Evolutionary conservation across 2,797 vertebrate species (phyloP).

Genomic region (Rachycentron canadum): DNA sequence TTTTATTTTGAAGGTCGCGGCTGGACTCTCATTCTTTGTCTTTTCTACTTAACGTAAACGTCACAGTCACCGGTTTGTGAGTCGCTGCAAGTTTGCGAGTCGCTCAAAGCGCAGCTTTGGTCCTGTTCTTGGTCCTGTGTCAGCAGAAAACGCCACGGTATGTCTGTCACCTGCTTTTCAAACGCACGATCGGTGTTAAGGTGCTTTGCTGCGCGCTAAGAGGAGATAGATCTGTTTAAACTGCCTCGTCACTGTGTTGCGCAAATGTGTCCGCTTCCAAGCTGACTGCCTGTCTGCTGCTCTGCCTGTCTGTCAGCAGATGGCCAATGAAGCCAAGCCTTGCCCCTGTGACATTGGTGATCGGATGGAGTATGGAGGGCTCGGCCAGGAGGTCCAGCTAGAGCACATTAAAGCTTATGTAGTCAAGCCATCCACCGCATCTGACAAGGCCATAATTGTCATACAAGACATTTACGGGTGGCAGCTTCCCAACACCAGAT

Average conservation of each 20-base stretch:
- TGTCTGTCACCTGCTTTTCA: not conserved
- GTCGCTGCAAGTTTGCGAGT: not conserved
- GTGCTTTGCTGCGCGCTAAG: too few relatives aligned
- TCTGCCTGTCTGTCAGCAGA: conserved; percentile 72
- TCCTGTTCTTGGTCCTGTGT: not conserved
- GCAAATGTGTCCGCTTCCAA: not conserved
- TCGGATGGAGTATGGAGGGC: conserved; percentile 86
- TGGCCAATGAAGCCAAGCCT: conserved; percentile 92
- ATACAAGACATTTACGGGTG: conserved; percentile 94
- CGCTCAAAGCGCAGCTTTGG: not conserved
- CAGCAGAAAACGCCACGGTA: not conserved
- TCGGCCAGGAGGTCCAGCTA: conserved; percentile 90
- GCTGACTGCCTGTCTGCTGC: not conserved
- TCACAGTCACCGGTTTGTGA: not conserved
- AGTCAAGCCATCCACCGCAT: conserved; percentile 81
- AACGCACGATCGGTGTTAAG: not conserved
- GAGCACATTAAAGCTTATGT: conserved; percentile 90
- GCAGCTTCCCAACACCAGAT: conserved; percentile 93
- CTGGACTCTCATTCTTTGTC: conserved; percentile 3
- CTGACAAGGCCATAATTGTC: conserved; percentile 91
- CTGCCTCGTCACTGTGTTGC: conserved; percentile 29
- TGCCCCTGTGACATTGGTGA: conserved; percentile 92
- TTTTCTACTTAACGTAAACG: not conserved
- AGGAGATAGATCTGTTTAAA: not conserved
- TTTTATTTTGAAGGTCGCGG: conserved; percentile 65